phyloP scores from a whole-genome alignment of 2,113 vertebrate genomes.

The Catharus minimus region DNA sequence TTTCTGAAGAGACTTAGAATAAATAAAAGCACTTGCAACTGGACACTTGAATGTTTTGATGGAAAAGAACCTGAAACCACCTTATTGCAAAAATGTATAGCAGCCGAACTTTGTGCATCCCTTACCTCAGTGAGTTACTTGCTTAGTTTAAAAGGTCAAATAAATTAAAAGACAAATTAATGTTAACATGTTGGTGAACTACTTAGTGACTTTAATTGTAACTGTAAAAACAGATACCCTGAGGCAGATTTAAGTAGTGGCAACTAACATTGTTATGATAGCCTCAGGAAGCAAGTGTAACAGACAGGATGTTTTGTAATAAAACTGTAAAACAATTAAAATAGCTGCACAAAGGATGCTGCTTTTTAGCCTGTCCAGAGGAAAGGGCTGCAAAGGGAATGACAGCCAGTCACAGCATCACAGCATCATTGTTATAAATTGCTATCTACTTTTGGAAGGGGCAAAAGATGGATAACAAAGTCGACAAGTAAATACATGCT shows the following conservation, averaged over 20 bases:
- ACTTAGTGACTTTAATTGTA: slow-evolving; percentile 74
- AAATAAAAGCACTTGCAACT: slow-evolving; percentile 46
- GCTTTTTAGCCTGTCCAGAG: slow-evolving; percentile 57
- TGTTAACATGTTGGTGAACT: slow-evolving; percentile 72
- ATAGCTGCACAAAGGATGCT: slow-evolving; percentile 70
- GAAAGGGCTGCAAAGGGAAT: slow-evolving; percentile 44
- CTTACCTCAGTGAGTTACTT: slow-evolving; percentile 61
- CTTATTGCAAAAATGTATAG: neutral
- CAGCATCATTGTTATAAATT: slow-evolving; percentile 62
- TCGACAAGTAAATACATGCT: slow-evolving; percentile 73
- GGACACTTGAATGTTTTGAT: slow-evolving; percentile 35
- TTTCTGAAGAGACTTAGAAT: slow-evolving; percentile 51
- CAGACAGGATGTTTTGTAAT: slow-evolving; percentile 79
- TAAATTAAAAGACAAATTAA: slow-evolving; percentile 78
- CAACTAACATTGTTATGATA: slow-evolving; percentile 73
- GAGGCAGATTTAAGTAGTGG: slow-evolving; percentile 66
- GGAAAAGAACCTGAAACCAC: slow-evolving; percentile 11
- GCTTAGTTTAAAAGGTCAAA: slow-evolving; percentile 75
- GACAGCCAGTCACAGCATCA: slow-evolving; percentile 50
- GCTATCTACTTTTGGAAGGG: slow-evolving; percentile 56
- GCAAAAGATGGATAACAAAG: slow-evolving; percentile 72
- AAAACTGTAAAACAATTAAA: slow-evolving; percentile 81
- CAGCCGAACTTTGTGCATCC: slow-evolving; percentile 19
- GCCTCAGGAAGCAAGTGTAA: slow-evolving; percentile 73
- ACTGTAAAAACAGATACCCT: slow-evolving; percentile 76